phyloP scores from a whole-genome alignment of 1,140 invertebrate species.

The Scaptodrosophila lebanonensis region DNA sequence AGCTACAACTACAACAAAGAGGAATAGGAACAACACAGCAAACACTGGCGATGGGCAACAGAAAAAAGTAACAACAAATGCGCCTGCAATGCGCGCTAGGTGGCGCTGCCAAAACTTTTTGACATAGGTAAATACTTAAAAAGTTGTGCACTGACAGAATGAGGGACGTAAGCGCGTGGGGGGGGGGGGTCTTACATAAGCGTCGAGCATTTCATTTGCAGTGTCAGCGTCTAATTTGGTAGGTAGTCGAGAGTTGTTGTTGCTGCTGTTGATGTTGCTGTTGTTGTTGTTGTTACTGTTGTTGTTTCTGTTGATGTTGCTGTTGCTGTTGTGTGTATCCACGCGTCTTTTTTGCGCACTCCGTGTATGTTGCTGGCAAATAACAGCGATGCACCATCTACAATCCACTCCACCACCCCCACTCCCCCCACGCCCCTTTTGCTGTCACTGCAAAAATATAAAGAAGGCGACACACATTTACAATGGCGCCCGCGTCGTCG shows the following conservation, averaged over 20 bases:
- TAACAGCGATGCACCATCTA: too few relatives aligned
- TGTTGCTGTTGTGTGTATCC: constrained; percentile 12
- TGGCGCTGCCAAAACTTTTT: constrained; percentile 52
- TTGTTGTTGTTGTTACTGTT: constrained; percentile 32
- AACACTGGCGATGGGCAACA: too few relatives aligned
- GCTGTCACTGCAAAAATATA: constrained; percentile 67
- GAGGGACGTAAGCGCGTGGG: constrained; percentile 1
- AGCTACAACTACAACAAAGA: constrained; percentile 29
- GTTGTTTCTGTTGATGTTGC: constrained; percentile 41
- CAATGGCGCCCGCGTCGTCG: constrained; percentile 44
- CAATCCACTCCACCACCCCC: too few relatives aligned
- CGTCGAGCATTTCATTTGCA: constrained; percentile 57
- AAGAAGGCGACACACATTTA: constrained; percentile 72
- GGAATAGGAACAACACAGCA: constrained; percentile 35
- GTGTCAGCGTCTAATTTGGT: constrained; percentile 60
- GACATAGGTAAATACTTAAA: constrained; percentile 64
- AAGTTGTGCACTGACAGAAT: constrained; percentile 32
- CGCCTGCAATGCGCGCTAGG: constrained; percentile 45
- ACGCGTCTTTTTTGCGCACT: constrained; percentile 5
- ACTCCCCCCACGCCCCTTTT: too few relatives aligned
- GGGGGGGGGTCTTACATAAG: constrained; percentile 52
- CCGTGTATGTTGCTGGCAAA: constrained; percentile 23
- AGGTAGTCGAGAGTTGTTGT: constrained; percentile 24
- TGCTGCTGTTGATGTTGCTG: constrained; percentile 9
- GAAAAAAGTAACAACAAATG: too few relatives aligned